Evolutionary conservation across 2,113 vertebrate species (phyloP).

Genomic region (Tauraco erythrolophus): DNA sequence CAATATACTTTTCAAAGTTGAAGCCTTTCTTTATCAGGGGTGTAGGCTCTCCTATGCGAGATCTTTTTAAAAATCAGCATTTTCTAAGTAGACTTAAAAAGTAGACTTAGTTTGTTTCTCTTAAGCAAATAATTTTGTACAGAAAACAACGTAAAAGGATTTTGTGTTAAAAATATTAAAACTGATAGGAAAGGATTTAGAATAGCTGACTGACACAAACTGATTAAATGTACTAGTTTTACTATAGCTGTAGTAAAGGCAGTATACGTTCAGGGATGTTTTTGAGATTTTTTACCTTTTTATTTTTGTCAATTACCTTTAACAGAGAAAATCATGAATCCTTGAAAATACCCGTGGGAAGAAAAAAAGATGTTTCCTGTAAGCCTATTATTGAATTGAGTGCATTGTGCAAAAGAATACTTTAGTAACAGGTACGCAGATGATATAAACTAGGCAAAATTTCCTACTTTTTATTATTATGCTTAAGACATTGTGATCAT

Average conservation of each 20-base stretch:
- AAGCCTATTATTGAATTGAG: background rate
- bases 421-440: background rate
- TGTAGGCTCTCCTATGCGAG: background rate
- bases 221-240: background rate
- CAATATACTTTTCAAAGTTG: background rate
- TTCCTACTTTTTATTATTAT: background rate
- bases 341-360: background rate
- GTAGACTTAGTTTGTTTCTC: background rate
- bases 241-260: rapidly evolving
- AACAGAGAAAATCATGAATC: background rate
- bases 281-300: background rate
- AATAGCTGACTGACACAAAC: background rate
- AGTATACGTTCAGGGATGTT: background rate
- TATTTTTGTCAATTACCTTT: background rate
- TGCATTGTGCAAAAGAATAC: rapidly evolving
- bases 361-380: background rate
- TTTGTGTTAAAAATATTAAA: background rate
- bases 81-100: background rate
- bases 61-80: background rate
- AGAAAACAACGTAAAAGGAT: background rate
- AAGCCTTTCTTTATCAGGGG: background rate
- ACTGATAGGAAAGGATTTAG: background rate
- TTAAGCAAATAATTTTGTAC: background rate
- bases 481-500: background rate
- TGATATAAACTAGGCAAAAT: background rate